Evolutionary conservation across 1,140 invertebrate species (phyloP), one percentile per base, ranked within the genome.

Genomic region (Lepidostoma basale): DNA sequence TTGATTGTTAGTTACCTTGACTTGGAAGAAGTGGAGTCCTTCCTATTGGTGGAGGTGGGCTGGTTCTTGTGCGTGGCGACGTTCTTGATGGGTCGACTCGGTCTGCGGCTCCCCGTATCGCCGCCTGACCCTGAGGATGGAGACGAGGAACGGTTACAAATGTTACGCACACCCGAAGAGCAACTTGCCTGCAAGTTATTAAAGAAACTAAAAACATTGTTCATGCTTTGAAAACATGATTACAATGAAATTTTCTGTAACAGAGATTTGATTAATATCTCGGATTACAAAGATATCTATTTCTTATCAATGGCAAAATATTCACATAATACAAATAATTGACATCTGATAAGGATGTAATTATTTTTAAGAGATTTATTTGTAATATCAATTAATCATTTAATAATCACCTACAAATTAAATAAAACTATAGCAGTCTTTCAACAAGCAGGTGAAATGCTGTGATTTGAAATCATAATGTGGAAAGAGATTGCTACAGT

Each of bases 21-120:
- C 45, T 59, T 45, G 14, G 65, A 60, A 20, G 65, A 67, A 5
- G 65, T 66, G 16, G 67, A 70, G 42, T 72, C 70, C 40, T 72
- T 72, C 60, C 62, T 68, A 33, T 72, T 68, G 25, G 54, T 69
- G 9, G 70, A 69, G 1, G 56, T 49, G 5, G 70, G 44, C 4
- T 66, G 67, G 33, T 40, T 72, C 63, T 69, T 72, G 22, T 40
- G 33, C 3, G 36, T 56, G 8, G 63, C 39, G 9, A 69, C 8
- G 22, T 56, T 54, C 42, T 72, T 72, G 12, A 36, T 42, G 8
- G 70, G 67, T 23, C 70, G 25, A 3, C 16, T 18, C 8, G 70
- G 67, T 28, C 69, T 72, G 45, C 69, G 66, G 8, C 10, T 40
- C 10, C 9, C 23, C 10, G 64, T 47, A 18, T 72, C 66, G 23